Conservation (phyloP, 2,888 invertebrate genomes). For the Resseliella maxima region DNA sequence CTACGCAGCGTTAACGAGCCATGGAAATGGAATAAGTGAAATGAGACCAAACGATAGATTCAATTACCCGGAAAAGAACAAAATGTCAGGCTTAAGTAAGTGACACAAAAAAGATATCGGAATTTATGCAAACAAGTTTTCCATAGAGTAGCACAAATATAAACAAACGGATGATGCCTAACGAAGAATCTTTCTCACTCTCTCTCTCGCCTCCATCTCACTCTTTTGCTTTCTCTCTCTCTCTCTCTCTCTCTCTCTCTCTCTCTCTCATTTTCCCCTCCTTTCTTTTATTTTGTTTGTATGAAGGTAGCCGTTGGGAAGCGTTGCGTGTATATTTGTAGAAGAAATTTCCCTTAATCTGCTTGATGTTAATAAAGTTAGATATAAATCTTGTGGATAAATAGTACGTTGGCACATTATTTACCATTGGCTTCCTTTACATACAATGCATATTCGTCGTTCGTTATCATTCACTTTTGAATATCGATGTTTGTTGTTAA, state of each 20-base stretch:
- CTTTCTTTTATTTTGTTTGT: neutral
- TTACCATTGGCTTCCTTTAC: neutral
- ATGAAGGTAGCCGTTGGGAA: neutral
- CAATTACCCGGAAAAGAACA: slow-evolving; percentile 54
- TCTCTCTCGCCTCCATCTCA: neutral
- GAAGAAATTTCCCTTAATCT: slow-evolving; percentile 15
- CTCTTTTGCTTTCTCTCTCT: neutral
- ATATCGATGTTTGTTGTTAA: slow-evolving; percentile 27
- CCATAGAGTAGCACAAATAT: neutral
- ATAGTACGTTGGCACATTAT: slow-evolving; percentile 39
- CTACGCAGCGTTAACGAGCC: slow-evolving; percentile 29
- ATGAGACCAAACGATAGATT: slow-evolving; percentile 45
- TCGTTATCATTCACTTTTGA: slow-evolving; percentile 41
- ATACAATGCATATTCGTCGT: neutral
- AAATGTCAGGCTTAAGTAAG: slow-evolving; percentile 48
- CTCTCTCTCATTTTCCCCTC: neutral
- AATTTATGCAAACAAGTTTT: slow-evolving; percentile 37
- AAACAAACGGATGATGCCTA: slow-evolving; percentile 37
- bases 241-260: neutral
- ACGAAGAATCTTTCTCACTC: neutral
- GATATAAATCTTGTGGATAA: slow-evolving; percentile 55
- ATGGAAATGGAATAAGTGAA: slow-evolving; percentile 51
- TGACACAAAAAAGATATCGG: slow-evolving; percentile 46
- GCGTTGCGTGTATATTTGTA: neutral
- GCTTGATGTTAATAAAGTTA: slow-evolving; percentile 53